Conservation (phyloP, 2,113 vertebrate genomes). For the Odocoileus hemionus region DNA sequence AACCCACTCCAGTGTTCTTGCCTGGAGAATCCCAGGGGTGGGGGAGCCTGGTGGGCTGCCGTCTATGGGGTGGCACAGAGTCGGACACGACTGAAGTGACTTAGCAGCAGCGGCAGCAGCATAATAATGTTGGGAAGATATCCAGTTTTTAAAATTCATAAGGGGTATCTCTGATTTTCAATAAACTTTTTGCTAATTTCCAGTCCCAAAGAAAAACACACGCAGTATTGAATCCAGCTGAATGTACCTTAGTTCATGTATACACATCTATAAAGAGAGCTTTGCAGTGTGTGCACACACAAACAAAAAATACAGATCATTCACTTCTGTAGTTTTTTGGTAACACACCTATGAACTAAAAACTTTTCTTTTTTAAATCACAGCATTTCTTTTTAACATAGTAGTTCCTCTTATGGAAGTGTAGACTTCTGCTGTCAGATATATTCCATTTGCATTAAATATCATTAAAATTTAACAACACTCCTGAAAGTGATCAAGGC, state of each 20-base stretch:
- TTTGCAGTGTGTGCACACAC: neutral
- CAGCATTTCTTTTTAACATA: neutral
- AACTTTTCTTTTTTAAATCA: neutral
- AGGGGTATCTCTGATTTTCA: constrained; percentile 20
- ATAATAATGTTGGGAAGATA: neutral
- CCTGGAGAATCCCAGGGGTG: no score
- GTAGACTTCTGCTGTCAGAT: neutral
- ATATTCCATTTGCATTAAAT: neutral
- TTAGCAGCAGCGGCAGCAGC: neutral
- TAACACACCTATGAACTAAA: neutral
- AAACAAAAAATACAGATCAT: neutral
- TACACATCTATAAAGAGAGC: neutral
- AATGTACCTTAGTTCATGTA: neutral
- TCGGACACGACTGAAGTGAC: no score
- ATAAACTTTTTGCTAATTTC: neutral
- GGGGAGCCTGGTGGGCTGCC: no score
- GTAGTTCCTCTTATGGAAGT: neutral
- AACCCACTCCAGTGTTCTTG: no score
- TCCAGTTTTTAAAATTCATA: neutral
- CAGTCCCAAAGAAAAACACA: neutral
- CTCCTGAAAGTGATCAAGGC: neutral
- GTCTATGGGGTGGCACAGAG: no score
- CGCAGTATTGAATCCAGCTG: neutral
- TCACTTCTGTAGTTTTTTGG: neutral
- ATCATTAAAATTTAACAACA: neutral